These are phyloP conservation scores for Nasua narica DNA, from an alignment of 2,797 vertebrate genomes.

Conservation along the genomic window DNA sequence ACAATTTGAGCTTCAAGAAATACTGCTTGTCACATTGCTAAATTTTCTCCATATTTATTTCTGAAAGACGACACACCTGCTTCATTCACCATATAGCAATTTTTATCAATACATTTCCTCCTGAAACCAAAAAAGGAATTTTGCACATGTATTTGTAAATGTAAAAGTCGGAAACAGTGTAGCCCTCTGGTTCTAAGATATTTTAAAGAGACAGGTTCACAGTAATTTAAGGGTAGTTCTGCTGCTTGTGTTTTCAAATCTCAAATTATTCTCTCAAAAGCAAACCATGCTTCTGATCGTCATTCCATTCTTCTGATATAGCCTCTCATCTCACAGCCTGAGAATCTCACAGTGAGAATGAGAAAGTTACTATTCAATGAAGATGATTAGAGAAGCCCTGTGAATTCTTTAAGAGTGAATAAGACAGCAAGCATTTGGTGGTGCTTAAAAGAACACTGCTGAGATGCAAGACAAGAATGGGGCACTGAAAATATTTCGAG, in stretches of 20 bases:
- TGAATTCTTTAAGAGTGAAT: slow-evolving; percentile 21
- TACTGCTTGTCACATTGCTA: background rate
- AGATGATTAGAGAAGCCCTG: background rate
- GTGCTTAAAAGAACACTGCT: background rate
- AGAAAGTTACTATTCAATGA: background rate
- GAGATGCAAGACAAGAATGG: background rate
- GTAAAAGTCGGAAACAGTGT: background rate
- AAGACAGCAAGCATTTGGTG: background rate
- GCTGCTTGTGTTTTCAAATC: background rate
- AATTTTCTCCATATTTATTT: background rate
- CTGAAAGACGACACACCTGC: background rate
- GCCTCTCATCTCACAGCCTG: background rate
- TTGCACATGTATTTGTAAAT: background rate
- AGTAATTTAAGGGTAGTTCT: background rate
- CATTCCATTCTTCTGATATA: background rate
- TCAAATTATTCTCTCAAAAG: background rate
- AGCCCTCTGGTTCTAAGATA: background rate
- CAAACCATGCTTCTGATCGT: slow-evolving; percentile 4
- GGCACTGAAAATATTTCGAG: background rate
- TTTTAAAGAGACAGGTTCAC: background rate
- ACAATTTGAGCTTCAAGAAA: background rate
- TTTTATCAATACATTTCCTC: background rate
- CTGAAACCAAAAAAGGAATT: background rate
- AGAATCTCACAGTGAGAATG: background rate
- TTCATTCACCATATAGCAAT: background rate